Base-by-base conservation (phyloP, 1,140 invertebrate genomes). In the Phortica variegata region DNA sequence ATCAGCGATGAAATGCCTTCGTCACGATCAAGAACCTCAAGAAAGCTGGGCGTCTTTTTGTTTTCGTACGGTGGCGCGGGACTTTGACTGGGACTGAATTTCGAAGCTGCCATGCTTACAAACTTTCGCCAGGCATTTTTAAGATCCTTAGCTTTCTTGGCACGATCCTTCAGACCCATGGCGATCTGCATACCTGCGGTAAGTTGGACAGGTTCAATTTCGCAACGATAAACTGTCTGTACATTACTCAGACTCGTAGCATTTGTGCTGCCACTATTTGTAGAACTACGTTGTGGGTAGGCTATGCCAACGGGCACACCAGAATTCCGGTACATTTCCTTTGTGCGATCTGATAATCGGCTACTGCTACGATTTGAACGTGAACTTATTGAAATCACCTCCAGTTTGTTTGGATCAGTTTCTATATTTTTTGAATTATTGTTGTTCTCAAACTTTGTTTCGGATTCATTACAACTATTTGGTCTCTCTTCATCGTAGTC, bases 111-210 rank as follows among this genome's bases (percentile, higher is more conserved):
- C 61, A 72, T 68, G 4, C 66, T 68, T 2, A 78, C 70, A n/a
- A 78, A 71, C 40, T 73, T 73, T 18, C 75, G 73, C 77, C 77
- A 78, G 8, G 77, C 74, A 46, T 77, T 77, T 50, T 77, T 78
- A 13, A 77, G 50, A 45, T 70, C 62, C 50, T 77, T 75, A 12
- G 63, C 63, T 43, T 75, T 73, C 31, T 71, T 75, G 15, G 59
- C 63, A 0, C 73, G 63, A 56, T 76, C 73, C 47, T 72, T 71
- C 1, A 76, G 29, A 1, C 73, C 69, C 31, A 73, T 71, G 43
- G 73, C 73, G 16, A 76, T 76, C 52, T 76, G 71, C 69, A 76
- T 76, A 33, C 74, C 73, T 18, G 66, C 54, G 3, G 70, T 73
- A 13, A 75, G 41, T 39, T 73, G 70, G 0, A 65, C 56, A 1